Evolutionary conservation across 2,113 vertebrate genomes (phyloP), one percentile per base, ranked within the genome.

Genomic region (Macquaria ambigua): DNA sequence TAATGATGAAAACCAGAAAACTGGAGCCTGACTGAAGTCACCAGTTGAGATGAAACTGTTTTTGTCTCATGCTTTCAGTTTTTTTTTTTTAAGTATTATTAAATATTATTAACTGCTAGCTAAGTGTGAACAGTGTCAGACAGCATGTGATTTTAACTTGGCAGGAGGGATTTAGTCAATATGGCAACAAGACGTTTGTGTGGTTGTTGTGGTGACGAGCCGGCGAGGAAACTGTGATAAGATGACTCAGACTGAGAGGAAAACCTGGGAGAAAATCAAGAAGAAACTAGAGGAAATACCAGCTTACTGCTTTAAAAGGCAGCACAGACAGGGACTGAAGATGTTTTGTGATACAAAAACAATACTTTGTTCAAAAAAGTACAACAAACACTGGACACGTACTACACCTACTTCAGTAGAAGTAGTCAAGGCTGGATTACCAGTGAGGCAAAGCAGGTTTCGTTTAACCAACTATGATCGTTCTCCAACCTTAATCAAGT

Each of bases 141-240:
- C 53, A 74, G 55, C 43, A 25, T 55, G 75, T 11, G 31, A 52
- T 68, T 61, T 72, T 31, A 52, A 50, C 31, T 23, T 34, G 31
- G 58, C 78, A 86, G 84, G 28, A 46, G 2, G 50, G 79, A 74
- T 28, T 68, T 1, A 23, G 74, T 68, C 74, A 82, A 61, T 79
- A 79, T 37, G 37, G 63, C 23, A 23, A 16, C 37, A 34, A 72
- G 50, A 56, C 23, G 61, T 73, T 71, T 52, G 56, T 71, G 21
- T 58, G 72, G 46, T 74, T 43, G 43, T 53, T 70, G 25, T 43
- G 31, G 62, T n/a, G 63, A 21, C 8, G 8, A 61, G 25, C 4
- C 3, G 59, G n/a, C 3, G 14, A 14, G 8, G 20, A 73, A 73
- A 74, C 68, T 77, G 73, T 74, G 77, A 77, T 56, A 37, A 52